These are phyloP conservation scores for Peromyscus maniculatus DNA, from an alignment of 2,113 vertebrate genomes.

Conservation along the genomic window DNA sequence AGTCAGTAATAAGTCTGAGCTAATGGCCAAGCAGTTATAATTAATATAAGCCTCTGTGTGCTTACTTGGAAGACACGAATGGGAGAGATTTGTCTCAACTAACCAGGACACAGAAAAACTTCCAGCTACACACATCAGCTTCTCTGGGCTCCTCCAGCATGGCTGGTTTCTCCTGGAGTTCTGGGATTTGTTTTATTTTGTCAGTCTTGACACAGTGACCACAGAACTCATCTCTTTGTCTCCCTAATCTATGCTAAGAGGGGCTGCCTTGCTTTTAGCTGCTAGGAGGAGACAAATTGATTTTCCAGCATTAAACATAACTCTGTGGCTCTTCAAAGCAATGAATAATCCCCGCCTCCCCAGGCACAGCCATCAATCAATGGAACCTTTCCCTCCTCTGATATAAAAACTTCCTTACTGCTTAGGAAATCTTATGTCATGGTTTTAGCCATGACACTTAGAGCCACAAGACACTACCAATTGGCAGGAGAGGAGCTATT, in stretches of 20 bases:
- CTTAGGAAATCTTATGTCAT: background rate
- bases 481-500: background rate
- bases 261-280: background rate
- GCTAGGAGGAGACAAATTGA: background rate
- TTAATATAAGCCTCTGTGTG: too few species aligned
- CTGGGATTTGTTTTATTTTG: background rate
- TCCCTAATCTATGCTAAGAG: background rate
- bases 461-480: background rate
- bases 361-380: background rate
- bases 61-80: too few species aligned
- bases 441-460: background rate
- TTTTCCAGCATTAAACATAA: constrained; percentile 16
- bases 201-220: background rate
- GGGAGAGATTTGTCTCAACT: too few species aligned
- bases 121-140: background rate
- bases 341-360: background rate
- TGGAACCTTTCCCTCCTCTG: background rate
- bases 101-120: too few species aligned
- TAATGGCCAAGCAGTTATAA: too few species aligned
- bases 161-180: background rate
- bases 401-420: background rate
- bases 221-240: background rate
- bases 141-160: background rate
- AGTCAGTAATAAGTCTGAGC: too few species aligned
- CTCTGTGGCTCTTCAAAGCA: constrained; percentile 38